These are phyloP conservation scores for Polymixis flavicincta DNA, from an alignment of 2,888 invertebrate species.

Conservation along the genomic window DNA sequence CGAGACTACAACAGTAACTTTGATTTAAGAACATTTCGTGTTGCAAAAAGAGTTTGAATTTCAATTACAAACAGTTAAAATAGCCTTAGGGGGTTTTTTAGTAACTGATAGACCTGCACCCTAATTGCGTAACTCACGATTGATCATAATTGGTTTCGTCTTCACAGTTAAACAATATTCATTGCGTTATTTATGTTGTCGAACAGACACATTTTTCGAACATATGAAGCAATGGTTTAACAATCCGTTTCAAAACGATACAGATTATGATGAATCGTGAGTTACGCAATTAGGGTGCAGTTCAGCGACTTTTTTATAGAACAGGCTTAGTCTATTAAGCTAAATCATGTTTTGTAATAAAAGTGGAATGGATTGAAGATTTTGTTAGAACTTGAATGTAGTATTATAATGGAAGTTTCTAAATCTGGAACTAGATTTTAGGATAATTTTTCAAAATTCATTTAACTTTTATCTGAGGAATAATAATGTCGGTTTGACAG, in stretches of 20 bases:
- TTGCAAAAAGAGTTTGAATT: conserved; percentile 22
- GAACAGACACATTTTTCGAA: no score
- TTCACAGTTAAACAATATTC: no score
- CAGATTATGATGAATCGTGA: no score
- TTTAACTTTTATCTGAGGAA: no score
- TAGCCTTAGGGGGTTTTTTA: neutral
- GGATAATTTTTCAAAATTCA: no score
- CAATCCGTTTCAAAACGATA: no score
- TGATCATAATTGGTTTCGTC: no score
- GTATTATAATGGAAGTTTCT: neutral
- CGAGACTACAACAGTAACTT: neutral
- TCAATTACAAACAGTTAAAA: conserved; percentile 7
- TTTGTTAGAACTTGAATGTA: neutral
- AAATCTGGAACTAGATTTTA: neutral
- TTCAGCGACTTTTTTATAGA: conserved; percentile 10
- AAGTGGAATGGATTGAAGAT: conserved; percentile 1
- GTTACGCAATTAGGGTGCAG: no score
- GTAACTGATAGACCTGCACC: conserved; percentile 3
- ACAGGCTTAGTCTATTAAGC: neutral
- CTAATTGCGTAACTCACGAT: no score
- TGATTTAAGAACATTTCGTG: neutral
- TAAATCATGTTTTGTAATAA: conserved; percentile 8
- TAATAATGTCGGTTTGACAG: no score
- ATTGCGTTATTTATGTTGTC: no score
- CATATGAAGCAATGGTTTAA: no score